Conservation (phyloP, 2,113 vertebrate species). For the Chionodraco myersi region DNA sequence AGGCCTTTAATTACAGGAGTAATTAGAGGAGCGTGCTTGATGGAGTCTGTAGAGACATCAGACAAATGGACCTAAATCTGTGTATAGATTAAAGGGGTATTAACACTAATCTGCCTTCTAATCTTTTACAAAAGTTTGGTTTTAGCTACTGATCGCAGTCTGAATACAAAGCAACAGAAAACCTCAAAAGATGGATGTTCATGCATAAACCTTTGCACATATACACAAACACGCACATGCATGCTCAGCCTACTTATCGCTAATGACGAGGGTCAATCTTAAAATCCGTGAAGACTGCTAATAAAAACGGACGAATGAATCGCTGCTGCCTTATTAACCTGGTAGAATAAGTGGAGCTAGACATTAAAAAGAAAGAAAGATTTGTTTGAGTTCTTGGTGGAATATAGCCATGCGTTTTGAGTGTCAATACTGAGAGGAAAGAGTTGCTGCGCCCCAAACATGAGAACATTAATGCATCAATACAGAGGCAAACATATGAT, state of each 20-base stretch:
- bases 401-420: not conserved
- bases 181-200: constrained; percentile 6
- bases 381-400: constrained; percentile 4
- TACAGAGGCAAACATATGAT: not conserved
- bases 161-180: constrained; percentile 46
- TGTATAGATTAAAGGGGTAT: constrained; percentile 25
- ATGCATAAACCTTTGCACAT: constrained; percentile 3
- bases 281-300: constrained; percentile 26
- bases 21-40: constrained; percentile 17
- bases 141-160: constrained; percentile 19
- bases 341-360: constrained; percentile 12
- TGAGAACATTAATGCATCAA: too few species aligned
- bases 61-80: constrained; percentile 14
- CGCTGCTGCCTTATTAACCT: constrained; percentile 20
- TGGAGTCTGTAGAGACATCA: constrained; percentile 31
- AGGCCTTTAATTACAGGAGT: constrained; percentile 32
- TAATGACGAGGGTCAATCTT: constrained; percentile 31
- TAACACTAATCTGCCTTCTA: constrained; percentile 44
- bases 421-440: too few species aligned
- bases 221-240: not conserved
- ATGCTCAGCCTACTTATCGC: not conserved
- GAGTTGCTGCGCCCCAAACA: too few species aligned
- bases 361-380: not conserved
- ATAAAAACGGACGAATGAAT: constrained; percentile 39
- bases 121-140: constrained; percentile 42